phyloP scores from a whole-genome alignment of 2,797 vertebrate genomes.

The Myoxocephalus aenaeus region DNA sequence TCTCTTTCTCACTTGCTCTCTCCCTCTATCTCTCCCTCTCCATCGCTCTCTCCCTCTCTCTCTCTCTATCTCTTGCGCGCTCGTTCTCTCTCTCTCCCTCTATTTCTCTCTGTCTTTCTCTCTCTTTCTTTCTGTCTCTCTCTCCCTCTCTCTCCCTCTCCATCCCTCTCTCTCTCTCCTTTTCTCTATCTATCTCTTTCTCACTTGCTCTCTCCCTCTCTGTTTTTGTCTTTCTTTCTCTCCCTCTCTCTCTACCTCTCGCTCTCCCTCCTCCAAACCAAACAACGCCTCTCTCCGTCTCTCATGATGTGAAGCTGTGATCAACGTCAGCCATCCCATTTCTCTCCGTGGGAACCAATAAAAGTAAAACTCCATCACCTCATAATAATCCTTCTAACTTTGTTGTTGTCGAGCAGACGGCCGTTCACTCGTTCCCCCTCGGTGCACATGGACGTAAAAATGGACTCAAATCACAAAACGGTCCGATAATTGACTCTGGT shows the following conservation, averaged over 20 bases:
- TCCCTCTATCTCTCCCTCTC: too few relatives aligned
- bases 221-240: too few relatives aligned
- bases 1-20: too few relatives aligned
- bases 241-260: neutral
- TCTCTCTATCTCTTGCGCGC: too few relatives aligned
- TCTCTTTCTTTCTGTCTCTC: too few relatives aligned
- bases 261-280: neutral
- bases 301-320: constrained; percentile 31
- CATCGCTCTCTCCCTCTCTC: too few relatives aligned
- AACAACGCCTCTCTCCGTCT: constrained; percentile 14
- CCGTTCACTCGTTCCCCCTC: constrained; percentile 22
- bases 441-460: constrained; percentile 22
- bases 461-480: constrained; percentile 34
- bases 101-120: too few relatives aligned
- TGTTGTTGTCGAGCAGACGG: constrained; percentile 49
- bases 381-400: constrained; percentile 22
- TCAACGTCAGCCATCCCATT: constrained; percentile 28
- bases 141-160: too few relatives aligned
- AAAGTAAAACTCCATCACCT: constrained; percentile 35
- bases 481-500: constrained; percentile 35
- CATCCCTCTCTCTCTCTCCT: too few relatives aligned
- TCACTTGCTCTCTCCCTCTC: neutral
- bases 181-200: too few relatives aligned
- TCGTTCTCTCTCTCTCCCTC: too few relatives aligned
- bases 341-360: constrained; percentile 22